Evolutionary conservation across 1,140 invertebrate species (phyloP), one percentile per base, ranked within the genome.

Genomic region (Tetramorium simillimum): DNA sequence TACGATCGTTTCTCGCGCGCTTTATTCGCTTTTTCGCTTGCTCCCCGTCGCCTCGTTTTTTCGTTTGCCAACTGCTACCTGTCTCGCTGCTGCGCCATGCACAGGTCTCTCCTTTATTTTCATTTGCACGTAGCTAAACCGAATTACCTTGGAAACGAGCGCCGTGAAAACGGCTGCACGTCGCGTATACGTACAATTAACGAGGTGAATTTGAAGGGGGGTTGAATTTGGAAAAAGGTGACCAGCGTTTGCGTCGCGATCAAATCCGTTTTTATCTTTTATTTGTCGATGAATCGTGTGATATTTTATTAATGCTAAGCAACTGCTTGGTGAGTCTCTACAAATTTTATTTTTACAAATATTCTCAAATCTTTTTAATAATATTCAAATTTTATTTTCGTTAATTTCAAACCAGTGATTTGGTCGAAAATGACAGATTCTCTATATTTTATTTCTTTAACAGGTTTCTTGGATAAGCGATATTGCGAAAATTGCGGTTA

Each of bases 101-200:
- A 58, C 56, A 28, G 14, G 43, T 58, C 46, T 40, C 33, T 53
- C 65, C 33, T 33, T 46, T 76, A 33, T 77, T 72, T 73, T 76
- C 75, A 85, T 85, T 69, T 70, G 72, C 70, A 43, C 72, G 70
- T 51, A 67, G 43, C 51, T 62, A 33, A 86, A 88, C 40, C 80
- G 81, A 87, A 85, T 85, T 85, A 85, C 62, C 24, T 28, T 14
- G 63, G 51, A 16, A 82, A 62, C 63, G 53, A 58, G 75, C 63
- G 63, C 40, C 53, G 40, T 85, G 24, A 33, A 63, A 77, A 53
- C 58, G 80, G 43, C 43, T 49, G 24, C 72, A 28, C 69, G 80
- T 81, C 62, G 40, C 40, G 67, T 49, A 60, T 28, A 56, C 53
- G 43, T 62, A 28, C 72, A 75, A 84, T 84, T 75, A 84, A 84